Evolutionary conservation across 2,888 invertebrate genomes (phyloP).

Genomic region (Falcaria lacertinaria): DNA sequence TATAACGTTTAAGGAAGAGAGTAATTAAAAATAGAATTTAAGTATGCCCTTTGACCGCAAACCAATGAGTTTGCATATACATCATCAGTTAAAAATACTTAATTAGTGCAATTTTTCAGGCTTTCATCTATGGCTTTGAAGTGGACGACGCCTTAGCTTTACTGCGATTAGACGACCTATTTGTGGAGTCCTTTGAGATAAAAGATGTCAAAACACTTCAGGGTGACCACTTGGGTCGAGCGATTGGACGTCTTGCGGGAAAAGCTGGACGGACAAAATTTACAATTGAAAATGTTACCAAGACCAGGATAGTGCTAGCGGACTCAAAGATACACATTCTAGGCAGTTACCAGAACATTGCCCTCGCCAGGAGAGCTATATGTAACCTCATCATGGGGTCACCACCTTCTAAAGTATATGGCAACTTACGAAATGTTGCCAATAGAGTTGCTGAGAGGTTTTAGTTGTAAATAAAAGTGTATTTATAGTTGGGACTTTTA

Average conservation of each 20-base stretch:
- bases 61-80: no score
- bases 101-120: slow-evolving; percentile 56
- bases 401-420: slow-evolving; percentile 98
- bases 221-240: slow-evolving; percentile 96
- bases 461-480: slow-evolving; percentile 48
- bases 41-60: no score
- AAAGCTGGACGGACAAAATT: slow-evolving; percentile 98
- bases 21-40: no score
- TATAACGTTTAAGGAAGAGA: no score
- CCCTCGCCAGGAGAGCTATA: slow-evolving; percentile 94
- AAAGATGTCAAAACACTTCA: slow-evolving; percentile 97
- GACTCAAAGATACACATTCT: slow-evolving; percentile 98
- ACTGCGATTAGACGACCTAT: slow-evolving; percentile 96
- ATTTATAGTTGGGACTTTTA: slow-evolving; percentile 35
- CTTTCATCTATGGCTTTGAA: slow-evolving; percentile 97
- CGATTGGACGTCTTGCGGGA: slow-evolving; percentile 98
- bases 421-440: slow-evolving; percentile 93
- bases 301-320: slow-evolving; percentile 97
- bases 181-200: slow-evolving; percentile 97
- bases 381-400: slow-evolving; percentile 98
- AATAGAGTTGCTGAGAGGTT: slow-evolving; percentile 91
- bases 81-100: no score
- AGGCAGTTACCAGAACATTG: slow-evolving; percentile 98
- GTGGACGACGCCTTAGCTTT: slow-evolving; percentile 97
- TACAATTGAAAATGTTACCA: slow-evolving; percentile 99